A percentile compares a stretch with the other conserved stretches of the same genome.
These are phyloP conservation scores for Chondrosia reniformis DNA, from an alignment of 37 sponge, comb jelly and placozoan genomes.

Conservation along the genomic window DNA sequence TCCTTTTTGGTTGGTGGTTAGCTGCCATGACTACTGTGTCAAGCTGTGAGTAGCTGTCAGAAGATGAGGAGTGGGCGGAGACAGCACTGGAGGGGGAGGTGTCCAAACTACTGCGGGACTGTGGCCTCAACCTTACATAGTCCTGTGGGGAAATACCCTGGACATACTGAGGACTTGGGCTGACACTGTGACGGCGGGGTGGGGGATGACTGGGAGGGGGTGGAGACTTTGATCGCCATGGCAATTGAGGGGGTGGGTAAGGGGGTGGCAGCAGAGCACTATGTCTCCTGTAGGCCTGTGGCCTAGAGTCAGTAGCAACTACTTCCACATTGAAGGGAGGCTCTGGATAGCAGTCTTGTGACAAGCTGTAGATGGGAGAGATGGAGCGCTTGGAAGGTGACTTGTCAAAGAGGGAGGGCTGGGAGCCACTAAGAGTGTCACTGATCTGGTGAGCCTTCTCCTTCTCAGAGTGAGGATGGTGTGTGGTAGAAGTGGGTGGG, in stretches of 20 bases:
- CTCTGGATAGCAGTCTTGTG: not conserved
- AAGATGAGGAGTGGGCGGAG: not conserved
- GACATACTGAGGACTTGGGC: not conserved
- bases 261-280: not conserved
- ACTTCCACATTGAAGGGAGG: conserved; percentile 17
- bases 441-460: not conserved
- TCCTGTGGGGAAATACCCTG: not conserved
- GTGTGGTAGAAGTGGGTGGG: not conserved
- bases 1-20: not conserved
- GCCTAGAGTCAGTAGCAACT: not conserved
- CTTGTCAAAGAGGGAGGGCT: not conserved
- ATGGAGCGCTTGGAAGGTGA: not conserved
- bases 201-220: not conserved
- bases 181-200: not conserved
- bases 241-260: not conserved
- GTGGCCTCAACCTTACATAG: not conserved
- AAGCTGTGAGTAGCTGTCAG: not conserved
- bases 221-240: not conserved
- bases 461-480: not conserved
- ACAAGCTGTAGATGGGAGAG: not conserved
- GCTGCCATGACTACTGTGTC: not conserved
- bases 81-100: not conserved
- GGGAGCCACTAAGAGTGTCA: not conserved
- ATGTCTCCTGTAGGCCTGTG: not conserved
- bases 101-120: not conserved